Conservation (phyloP, 2,113 vertebrate genomes). For the Brienomyrus longianalis region DNA sequence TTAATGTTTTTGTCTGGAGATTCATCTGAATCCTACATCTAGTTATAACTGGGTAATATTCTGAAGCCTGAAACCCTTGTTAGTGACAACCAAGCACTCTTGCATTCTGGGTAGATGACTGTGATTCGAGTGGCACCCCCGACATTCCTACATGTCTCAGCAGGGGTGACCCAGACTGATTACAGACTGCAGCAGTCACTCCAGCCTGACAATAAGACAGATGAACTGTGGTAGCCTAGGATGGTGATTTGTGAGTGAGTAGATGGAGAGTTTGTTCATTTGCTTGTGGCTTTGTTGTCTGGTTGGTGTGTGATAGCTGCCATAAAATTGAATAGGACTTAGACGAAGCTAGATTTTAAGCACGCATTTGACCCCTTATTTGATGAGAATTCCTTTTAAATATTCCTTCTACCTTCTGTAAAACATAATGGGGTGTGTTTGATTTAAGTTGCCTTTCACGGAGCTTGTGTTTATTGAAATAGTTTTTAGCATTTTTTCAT, state of each 20-base stretch:
- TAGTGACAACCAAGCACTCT: not conserved
- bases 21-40: not conserved
- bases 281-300: not conserved
- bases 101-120: not conserved
- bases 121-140: not conserved
- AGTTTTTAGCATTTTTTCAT: slow-evolving; percentile 29
- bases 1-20: not conserved
- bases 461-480: slow-evolving; percentile 15
- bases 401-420: not conserved
- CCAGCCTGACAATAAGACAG: not conserved
- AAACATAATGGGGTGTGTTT: not conserved
- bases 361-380: not conserved
- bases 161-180: not conserved
- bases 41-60: not conserved
- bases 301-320: not conserved
- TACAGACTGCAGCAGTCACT: not conserved
- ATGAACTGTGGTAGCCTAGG: not conserved
- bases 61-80: not conserved
- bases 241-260: not conserved
- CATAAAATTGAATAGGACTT: not conserved
- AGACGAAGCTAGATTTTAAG: not conserved
- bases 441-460: not conserved
- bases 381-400: not conserved
- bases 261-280: not conserved
- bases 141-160: not conserved